A percentile compares a stretch with the other conserved stretches of the same genome.
Conservation (phyloP, 1,140 invertebrate genomes). For the Aphis gossypii region DNA sequence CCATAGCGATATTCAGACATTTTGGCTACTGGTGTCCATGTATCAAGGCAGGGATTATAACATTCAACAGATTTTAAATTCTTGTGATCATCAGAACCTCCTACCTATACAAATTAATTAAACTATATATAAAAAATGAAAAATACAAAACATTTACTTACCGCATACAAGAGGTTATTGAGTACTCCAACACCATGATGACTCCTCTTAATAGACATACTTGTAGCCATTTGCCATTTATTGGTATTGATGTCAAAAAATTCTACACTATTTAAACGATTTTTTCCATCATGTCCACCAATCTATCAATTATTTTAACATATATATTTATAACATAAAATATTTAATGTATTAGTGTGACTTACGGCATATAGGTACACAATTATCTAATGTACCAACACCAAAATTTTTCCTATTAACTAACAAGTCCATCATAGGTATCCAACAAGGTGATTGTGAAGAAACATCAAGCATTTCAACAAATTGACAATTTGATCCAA, state of each 20-base stretch:
- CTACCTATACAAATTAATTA: conserved; percentile 65
- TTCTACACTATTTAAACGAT: conserved; percentile 89
- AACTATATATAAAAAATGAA: too few relatives aligned
- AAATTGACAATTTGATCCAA: conserved; percentile 83
- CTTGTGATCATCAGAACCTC: conserved; percentile 67
- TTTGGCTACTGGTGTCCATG: conserved; percentile 82
- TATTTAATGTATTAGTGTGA: conserved; percentile 43
- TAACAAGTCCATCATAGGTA: conserved; percentile 84
- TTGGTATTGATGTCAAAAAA: conserved; percentile 81
- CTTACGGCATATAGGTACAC: conserved; percentile 88
- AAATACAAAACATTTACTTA: conserved; percentile 64
- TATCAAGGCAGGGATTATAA: conserved; percentile 84
- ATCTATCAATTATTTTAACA: conserved; percentile 65
- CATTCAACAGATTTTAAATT: conserved; percentile 78
- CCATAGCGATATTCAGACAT: conserved; percentile 89
- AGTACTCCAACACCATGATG: conserved; percentile 90
- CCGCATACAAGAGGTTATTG: conserved; percentile 76
- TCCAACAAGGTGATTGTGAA: conserved; percentile 76
- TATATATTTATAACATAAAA: not conserved
- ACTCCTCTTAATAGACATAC: conserved; percentile 89
- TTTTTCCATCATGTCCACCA: conserved; percentile 91
- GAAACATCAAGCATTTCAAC: conserved; percentile 72
- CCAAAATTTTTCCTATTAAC: conserved; percentile 90
- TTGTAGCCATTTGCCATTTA: conserved; percentile 82
- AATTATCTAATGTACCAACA: conserved; percentile 86